Evolutionary conservation across 2,113 vertebrate genomes (phyloP).

Genomic region (Strigops habroptila): DNA sequence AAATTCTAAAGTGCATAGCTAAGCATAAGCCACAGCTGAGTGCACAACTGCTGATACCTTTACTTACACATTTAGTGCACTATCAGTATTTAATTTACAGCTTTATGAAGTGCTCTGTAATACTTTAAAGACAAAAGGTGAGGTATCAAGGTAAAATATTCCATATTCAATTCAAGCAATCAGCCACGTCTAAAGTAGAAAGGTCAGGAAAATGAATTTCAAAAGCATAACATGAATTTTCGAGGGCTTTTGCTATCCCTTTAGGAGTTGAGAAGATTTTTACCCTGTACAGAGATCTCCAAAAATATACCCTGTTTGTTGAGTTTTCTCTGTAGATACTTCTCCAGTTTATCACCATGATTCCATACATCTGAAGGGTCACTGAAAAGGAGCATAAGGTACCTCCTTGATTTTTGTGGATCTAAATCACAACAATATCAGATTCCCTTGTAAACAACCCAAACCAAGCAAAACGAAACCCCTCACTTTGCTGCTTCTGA

Average conservation of each 20-base stretch:
- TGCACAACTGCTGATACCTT: conserved; percentile 9
- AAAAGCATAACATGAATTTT: neutral
- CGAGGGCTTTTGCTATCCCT: neutral
- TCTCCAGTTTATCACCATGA: neutral
- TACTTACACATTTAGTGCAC: neutral
- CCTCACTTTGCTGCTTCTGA: neutral
- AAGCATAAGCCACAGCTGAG: neutral
- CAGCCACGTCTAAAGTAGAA: neutral
- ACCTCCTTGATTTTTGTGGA: neutral
- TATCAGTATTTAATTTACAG: neutral
- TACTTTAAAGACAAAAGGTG: neutral
- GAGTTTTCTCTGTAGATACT: neutral
- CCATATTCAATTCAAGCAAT: neutral
- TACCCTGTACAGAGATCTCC: neutral
- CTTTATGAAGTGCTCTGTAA: neutral
- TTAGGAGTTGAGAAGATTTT: neutral
- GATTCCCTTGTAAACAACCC: neutral
- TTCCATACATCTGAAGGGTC: neutral
- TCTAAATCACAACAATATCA: neutral
- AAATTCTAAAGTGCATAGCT: neutral
- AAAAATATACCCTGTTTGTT: neutral
- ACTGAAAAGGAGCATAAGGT: neutral
- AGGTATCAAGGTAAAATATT: neutral
- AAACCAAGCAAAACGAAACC: accelerated
- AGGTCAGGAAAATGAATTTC: neutral